phyloP scores from a whole-genome alignment of 2,113 vertebrate species.

The Myiagra hebetior region DNA sequence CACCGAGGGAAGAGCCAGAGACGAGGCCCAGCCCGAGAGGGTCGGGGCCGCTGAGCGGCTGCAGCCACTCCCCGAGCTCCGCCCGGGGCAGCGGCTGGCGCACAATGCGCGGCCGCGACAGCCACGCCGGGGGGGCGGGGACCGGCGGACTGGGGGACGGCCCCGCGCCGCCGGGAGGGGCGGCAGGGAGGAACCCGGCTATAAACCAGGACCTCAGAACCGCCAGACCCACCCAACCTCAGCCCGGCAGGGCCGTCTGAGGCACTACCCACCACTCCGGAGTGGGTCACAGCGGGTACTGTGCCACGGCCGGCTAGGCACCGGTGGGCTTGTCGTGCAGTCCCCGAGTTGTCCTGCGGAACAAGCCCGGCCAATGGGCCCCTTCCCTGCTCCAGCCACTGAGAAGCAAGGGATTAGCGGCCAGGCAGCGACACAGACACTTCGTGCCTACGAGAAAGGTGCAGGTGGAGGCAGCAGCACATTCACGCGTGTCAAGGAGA shows the following conservation, averaged over 20 bases:
- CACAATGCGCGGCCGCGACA: not conserved
- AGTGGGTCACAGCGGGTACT: too few relatives aligned
- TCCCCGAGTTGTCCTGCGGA: not conserved
- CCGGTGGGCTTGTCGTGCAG: not conserved
- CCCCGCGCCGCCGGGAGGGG: not conserved
- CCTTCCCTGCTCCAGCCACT: not conserved
- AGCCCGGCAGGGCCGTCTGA: fast-evolving
- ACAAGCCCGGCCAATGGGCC: fast-evolving
- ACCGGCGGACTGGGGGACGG: not conserved
- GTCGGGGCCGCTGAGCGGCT: fast-evolving
- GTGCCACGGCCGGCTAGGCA: fast-evolving
- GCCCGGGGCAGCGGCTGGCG: not conserved
- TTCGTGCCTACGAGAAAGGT: not conserved
- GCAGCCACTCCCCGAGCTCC: not conserved
- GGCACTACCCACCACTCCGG: fast-evolving
- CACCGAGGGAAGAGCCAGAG: not conserved
- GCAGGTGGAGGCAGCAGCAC: not conserved
- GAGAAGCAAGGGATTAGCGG: fast-evolving
- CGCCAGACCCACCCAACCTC: fast-evolving
- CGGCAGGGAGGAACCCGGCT: not conserved
- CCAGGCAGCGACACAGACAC: not conserved
- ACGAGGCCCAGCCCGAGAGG: not conserved
- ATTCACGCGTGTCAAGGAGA: not conserved
- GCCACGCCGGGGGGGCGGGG: not conserved
- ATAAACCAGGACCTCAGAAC: fast-evolving